Evolutionary conservation across 2,797 vertebrate species (phyloP).

Genomic region (Anniella stebbinsi): DNA sequence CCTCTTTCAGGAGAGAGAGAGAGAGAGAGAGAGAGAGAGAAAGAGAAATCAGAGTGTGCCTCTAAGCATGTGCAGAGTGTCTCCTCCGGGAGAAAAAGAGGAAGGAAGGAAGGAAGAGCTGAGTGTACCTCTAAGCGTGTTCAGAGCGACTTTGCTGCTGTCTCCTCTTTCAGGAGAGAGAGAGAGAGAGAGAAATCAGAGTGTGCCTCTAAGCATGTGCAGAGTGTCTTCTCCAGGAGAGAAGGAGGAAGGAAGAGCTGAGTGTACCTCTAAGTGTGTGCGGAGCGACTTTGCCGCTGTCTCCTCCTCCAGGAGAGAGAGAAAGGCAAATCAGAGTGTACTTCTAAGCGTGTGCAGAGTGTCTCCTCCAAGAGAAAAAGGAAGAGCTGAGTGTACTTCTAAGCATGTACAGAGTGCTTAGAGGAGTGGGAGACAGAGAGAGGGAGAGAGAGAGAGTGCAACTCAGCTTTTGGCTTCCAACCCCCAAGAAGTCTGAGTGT

Average conservation of each 20-base stretch:
- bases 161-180: no score
- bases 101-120: not conserved
- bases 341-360: not conserved
- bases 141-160: not conserved
- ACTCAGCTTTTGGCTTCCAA: no score
- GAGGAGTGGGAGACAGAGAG: no score
- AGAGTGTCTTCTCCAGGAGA: not conserved
- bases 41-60: not conserved
- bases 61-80: not conserved
- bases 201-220: not conserved
- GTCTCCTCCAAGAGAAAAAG: not conserved
- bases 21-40: no score
- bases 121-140: not conserved
- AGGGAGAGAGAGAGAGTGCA: no score
- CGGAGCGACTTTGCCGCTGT: not conserved
- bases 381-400: not conserved
- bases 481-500: not conserved
- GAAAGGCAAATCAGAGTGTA: no score
- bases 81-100: not conserved
- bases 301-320: no score
- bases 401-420: not conserved
- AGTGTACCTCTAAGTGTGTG: not conserved
- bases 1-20: no score
- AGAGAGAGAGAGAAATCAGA: no score
- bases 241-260: no score